phyloP scores from a whole-genome alignment of 1,140 invertebrate genomes.

The Sycobia sp. region DNA sequence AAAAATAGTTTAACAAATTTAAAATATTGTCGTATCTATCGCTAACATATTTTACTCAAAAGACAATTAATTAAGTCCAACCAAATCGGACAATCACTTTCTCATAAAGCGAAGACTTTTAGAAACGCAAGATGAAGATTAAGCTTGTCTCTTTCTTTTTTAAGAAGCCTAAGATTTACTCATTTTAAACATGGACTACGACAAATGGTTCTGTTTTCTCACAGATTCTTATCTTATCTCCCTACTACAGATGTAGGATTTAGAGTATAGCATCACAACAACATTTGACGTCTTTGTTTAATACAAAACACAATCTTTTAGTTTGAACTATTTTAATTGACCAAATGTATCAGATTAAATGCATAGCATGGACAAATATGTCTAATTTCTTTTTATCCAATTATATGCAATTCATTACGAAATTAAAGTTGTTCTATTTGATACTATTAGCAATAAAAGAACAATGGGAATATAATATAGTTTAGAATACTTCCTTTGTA shows the following conservation, averaged over 20 bases:
- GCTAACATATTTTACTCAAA: constrained; percentile 3
- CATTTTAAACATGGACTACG: constrained; percentile 41
- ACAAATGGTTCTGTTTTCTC: constrained; percentile 54
- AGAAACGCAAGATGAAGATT: constrained; percentile 25
- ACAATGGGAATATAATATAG: no score
- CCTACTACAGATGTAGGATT: constrained; percentile 21
- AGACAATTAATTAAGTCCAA: constrained; percentile 28
- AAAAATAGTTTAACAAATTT: no score
- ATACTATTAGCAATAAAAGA: no score
- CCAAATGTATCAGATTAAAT: no score
- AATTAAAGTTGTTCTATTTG: no score
- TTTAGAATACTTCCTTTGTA: no score
- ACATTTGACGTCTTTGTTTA: neutral
- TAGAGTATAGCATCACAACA: neutral
- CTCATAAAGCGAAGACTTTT: constrained; percentile 23
- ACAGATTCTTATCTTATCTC: constrained; percentile 52
- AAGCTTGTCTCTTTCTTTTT: constrained; percentile 18
- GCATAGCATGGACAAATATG: no score
- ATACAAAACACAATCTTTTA: neutral
- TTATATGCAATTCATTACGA: no score
- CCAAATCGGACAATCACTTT: constrained; percentile 24
- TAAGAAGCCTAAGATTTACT: constrained; percentile 20
- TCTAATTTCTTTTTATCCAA: no score
- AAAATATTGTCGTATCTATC: constrained; percentile 13
- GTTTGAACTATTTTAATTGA: neutral